A percentile compares a stretch with the other conserved stretches of the same genome.
phyloP scores from a whole-genome alignment of 1,140 invertebrate species.

The Teleogryllus occipitalis region DNA sequence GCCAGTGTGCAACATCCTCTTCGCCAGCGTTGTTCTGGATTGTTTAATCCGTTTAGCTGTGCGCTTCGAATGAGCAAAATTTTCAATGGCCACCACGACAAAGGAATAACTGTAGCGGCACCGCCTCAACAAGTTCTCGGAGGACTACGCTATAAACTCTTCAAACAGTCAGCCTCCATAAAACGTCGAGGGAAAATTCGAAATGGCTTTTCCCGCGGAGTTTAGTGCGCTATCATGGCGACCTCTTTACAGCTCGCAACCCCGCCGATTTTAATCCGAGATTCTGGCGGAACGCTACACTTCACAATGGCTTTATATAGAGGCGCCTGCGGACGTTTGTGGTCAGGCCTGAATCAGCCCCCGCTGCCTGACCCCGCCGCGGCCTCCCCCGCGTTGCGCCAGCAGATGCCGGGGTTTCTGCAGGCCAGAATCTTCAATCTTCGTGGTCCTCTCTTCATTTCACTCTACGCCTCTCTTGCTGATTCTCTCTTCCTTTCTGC shows the following conservation, averaged over 20 bases:
- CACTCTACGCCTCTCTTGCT: neutral
- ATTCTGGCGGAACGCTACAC: neutral
- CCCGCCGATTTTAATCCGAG: neutral
- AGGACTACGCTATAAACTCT: neutral
- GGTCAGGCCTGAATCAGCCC: too few species aligned
- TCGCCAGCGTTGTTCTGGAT: neutral
- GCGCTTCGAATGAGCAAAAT: neutral
- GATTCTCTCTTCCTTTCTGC: neutral
- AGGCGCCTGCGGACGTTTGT: neutral
- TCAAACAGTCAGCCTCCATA: neutral
- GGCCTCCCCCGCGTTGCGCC: too few species aligned
- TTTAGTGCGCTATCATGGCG: neutral
- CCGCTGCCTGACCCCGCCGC: too few species aligned
- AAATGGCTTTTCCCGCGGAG: neutral
- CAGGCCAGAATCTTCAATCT: neutral
- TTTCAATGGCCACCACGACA: neutral
- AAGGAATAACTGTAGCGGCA: neutral
- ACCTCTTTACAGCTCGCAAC: constrained; percentile 3
- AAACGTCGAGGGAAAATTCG: neutral
- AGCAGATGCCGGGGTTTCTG: too few species aligned
- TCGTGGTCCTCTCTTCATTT: neutral
- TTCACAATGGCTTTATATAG: neutral
- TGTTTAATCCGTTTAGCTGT: neutral
- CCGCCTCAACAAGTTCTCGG: neutral
- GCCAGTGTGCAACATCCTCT: too few species aligned